Conservation (phyloP, 1,140 invertebrate genomes). For the Drosophila nigromelanica region DNA sequence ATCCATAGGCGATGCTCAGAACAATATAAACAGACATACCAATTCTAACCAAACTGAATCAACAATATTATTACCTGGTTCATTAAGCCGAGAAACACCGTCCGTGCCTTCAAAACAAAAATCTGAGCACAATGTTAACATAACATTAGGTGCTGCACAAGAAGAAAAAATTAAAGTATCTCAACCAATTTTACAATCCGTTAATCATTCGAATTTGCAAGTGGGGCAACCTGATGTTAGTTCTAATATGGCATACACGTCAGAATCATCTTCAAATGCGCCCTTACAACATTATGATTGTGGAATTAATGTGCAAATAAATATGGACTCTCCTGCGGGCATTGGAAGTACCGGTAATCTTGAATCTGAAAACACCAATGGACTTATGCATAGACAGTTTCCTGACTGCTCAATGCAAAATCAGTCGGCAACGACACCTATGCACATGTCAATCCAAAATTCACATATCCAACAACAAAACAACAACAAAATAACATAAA, state of each 20-base stretch:
- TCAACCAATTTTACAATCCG: conserved; percentile 54
- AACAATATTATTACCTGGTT: conserved; percentile 41
- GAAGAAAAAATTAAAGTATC: conserved; percentile 61
- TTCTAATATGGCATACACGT: conserved; percentile 60
- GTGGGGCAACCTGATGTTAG: conserved; percentile 62
- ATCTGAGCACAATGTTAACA: conserved; percentile 57
- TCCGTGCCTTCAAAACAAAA: conserved; percentile 52
- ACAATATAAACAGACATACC: conserved; percentile 25
- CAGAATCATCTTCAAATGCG: conserved; percentile 84
- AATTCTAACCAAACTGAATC: conserved; percentile 51
- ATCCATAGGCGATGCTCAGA: conserved; percentile 53
- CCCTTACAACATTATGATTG: conserved; percentile 92
- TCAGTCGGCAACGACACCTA: conserved; percentile 85
- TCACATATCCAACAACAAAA: conserved; percentile 77
- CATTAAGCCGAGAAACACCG: conserved; percentile 31
- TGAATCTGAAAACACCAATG: conserved; percentile 88
- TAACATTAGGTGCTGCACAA: conserved; percentile 37
- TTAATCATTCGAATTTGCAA: conserved; percentile 55
- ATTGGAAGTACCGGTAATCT: conserved; percentile 93
- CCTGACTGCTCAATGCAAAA: conserved; percentile 87
- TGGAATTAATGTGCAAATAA: conserved; percentile 93
- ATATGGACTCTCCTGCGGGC: conserved; percentile 93
- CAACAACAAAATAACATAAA: conserved; percentile 74
- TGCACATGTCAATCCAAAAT: conserved; percentile 85
- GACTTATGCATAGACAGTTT: conserved; percentile 85